Base-by-base conservation (phyloP, 2,888 invertebrate species). In the Agonum fuliginosum region DNA sequence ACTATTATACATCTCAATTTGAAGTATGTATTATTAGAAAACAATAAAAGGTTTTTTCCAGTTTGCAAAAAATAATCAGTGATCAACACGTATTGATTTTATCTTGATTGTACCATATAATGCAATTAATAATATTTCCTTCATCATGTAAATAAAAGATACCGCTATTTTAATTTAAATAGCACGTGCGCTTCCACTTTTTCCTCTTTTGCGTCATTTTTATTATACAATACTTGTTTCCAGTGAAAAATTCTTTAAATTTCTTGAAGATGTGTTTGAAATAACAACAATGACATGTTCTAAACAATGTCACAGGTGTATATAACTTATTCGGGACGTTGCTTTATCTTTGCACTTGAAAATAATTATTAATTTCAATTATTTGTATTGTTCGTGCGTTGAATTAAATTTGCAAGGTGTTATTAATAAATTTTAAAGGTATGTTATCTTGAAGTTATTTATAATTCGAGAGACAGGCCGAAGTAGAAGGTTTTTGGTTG, bases 241-340 rank as follows among this genome's bases (percentile, higher is more conserved):
- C 8, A 37, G 37, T 1, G n/a, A 10, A n/a, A 37, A 37, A 37
- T 37, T n/a, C 12, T 37, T 37, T 2, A 37, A 37, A 37, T 37
- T 37, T n/a, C 37, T 37, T 37, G 37, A 10, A n/a, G 37, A 37
- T 37, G 48, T 48, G 48, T 17, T 17, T 20, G 20, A 2, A 48
- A 48, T 48, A 1, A 17, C 19, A 48, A 48, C 19, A 17, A 48
- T 20, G 20, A 17, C 12, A 48, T 20, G 8, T 2, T 19, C 4
- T 10, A 48, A 17, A 48, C 20, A 48, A 1, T 48, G 20, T 17
- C 48, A 48, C 48, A 48, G 48, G 48, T 48, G 48, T 20, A 48
- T 8, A 5, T 30, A 30, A 48, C 4, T 48, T 48, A 48, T 48
- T 48, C 48, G 48, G 48, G 17, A 48, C 48, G 14, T 17, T 48